phyloP scores from a whole-genome alignment of 2,888 invertebrate genomes.

The Drosophila kuntzei region DNA sequence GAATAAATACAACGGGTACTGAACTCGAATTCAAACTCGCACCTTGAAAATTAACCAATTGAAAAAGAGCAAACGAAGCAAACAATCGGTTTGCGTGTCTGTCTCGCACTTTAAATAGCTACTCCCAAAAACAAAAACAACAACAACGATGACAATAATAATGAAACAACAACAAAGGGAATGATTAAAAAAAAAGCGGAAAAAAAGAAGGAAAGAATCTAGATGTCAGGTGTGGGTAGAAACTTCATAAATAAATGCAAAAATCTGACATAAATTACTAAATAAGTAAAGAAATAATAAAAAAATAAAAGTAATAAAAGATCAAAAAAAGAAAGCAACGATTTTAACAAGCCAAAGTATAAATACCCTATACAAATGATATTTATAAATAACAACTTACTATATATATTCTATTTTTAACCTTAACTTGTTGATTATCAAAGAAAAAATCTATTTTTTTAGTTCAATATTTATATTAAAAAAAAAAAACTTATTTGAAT shows the following conservation, averaged over 20 bases:
- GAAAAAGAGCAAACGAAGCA: slow-evolving; percentile 24
- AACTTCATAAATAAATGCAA: slow-evolving; percentile 16
- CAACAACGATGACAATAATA: slow-evolving; percentile 17
- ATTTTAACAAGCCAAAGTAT: neutral
- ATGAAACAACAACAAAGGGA: slow-evolving; percentile 5
- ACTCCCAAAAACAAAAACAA: slow-evolving; percentile 26
- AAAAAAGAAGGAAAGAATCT: slow-evolving; percentile 22
- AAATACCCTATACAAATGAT: too few relatives aligned
- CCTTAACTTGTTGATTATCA: too few relatives aligned
- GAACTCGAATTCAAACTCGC: slow-evolving; percentile 21
- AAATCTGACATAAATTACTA: slow-evolving; percentile 45
- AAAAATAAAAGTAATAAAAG: slow-evolving; percentile 1
- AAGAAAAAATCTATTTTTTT: too few relatives aligned
- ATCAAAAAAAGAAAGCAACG: slow-evolving; percentile 1
- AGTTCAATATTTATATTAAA: too few relatives aligned
- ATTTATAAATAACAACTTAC: too few relatives aligned
- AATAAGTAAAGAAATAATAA: slow-evolving; percentile 30
- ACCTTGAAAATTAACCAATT: slow-evolving; percentile 45
- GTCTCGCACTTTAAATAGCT: slow-evolving; percentile 44
- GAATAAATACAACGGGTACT: slow-evolving; percentile 23
- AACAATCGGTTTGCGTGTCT: slow-evolving; percentile 55
- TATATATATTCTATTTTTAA: too few relatives aligned
- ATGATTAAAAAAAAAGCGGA: too few relatives aligned
- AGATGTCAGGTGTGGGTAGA: slow-evolving; percentile 51
- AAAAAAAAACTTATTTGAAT: too few relatives aligned